Percentiles rank a stretch among this genome's conserved stretches.
These are phyloP conservation scores for Procavia capensis DNA, from an alignment of 2,113 vertebrate species.

Conservation along the genomic window DNA sequence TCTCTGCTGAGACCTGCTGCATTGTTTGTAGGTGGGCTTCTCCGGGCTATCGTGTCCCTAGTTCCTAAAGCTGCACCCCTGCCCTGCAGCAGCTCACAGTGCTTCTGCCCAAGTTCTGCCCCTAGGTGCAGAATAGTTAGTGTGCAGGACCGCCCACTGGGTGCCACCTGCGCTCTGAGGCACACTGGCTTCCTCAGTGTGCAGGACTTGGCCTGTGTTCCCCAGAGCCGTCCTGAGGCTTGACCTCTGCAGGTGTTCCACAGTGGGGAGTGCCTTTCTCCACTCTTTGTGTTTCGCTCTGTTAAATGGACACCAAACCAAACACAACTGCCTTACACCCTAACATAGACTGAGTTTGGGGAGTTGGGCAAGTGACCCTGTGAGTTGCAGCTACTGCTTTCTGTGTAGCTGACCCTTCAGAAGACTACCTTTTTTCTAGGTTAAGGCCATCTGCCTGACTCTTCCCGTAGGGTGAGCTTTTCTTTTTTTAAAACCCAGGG, in stretches of 20 bases:
- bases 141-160: neutral
- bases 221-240: neutral
- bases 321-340: neutral
- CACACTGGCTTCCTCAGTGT: fast-evolving
- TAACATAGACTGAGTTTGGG: neutral
- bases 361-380: neutral
- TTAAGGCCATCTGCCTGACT: neutral
- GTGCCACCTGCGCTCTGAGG: fast-evolving
- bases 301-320: neutral
- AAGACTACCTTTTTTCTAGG: neutral
- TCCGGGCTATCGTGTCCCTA: neutral
- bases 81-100: neutral
- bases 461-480: neutral
- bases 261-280: neutral
- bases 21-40: fast-evolving
- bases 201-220: neutral
- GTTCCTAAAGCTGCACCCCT: neutral
- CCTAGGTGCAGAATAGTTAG: too few relatives aligned
- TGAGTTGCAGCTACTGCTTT: neutral
- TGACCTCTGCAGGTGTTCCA: neutral
- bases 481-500: neutral
- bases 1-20: neutral
- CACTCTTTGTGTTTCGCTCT: neutral
- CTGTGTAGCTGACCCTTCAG: neutral
- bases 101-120: neutral